Percentiles rank a stretch among this genome's conserved stretches.
phyloP scores from a whole-genome alignment of 2,113 vertebrate genomes.

The Ptilorrhoa leucosticta region DNA sequence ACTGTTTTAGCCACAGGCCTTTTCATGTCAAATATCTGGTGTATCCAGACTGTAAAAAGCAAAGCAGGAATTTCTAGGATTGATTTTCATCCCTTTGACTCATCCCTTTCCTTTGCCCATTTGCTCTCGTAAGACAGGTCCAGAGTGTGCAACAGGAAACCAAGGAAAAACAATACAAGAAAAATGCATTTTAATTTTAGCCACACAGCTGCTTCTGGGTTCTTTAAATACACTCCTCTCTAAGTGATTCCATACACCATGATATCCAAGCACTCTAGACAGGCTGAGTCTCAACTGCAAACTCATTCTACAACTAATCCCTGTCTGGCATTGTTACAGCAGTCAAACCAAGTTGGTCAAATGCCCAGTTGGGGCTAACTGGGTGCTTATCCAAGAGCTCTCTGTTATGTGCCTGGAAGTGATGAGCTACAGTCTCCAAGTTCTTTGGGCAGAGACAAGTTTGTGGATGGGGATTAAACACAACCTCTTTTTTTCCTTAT shows the following conservation, averaged over 20 bases:
- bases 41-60: conserved; percentile 18
- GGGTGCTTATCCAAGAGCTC: not conserved
- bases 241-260: conserved; percentile 60
- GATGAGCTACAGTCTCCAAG: not conserved
- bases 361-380: conserved; percentile 14
- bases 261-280: conserved; percentile 23
- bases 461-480: not conserved
- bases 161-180: conserved; percentile 59
- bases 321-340: conserved; percentile 32
- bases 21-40: conserved; percentile 22
- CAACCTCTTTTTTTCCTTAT: not conserved
- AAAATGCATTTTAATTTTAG: conserved; percentile 67
- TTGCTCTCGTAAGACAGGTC: conserved; percentile 8
- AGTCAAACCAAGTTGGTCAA: conserved; percentile 29
- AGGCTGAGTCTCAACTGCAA: conserved; percentile 28
- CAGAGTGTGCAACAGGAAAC: conserved; percentile 50
- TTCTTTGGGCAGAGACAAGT: not conserved
- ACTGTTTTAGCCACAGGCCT: conserved; percentile 6
- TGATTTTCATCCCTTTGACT: conserved; percentile 25
- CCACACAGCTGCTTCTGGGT: conserved; percentile 55
- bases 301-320: conserved; percentile 59
- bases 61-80: conserved; percentile 44
- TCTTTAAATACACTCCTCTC: conserved; percentile 56
- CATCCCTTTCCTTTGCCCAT: conserved; percentile 21
- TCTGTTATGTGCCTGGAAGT: not conserved